Evolutionary conservation across 2,113 vertebrate genomes (phyloP), one percentile per base, ranked within the genome.

Genomic region (Chroicocephalus ridibundus): DNA sequence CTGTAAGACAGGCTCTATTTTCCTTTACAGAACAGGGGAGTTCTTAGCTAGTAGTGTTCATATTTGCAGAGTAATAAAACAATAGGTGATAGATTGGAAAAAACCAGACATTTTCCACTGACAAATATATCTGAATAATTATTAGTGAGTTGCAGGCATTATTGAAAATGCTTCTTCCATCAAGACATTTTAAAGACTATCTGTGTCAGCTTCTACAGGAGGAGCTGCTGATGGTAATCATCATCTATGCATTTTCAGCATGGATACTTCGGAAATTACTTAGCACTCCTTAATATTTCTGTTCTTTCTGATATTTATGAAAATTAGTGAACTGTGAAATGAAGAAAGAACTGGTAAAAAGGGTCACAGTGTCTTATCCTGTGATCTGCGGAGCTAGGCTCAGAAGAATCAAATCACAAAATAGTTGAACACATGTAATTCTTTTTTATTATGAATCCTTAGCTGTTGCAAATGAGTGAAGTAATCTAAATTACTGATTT

Each of bases 311-410:
- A 38, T 93, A 92, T 90, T 91, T 93, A 66, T 81, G 85, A 90
- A 79, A 92, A 95, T 88, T 61, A 60, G 66, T 81, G 75, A 95
- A 85, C 77, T 82, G 54, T 66, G 57, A 96, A 96, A 93, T n/a
- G 16, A 79, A 76, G 74, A 78, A 78, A 87, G 52, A 57, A 72
- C 34, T 79, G 11, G 5, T 61, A 76, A 72, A 88, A 89, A 76
- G 47, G 61, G 74, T 87, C 86, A 71, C 27, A 27, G 18, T 79
- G 44, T 54, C 62, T 88, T 82, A 89, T 93, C 34, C 81, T 72
- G 65, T 79, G 70, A 91, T 87, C 51, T 89, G 18, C 34, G 44
- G 83, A 68, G 64, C 57, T 82, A 36, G 77, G 21, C 40, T 93
- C 27, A 65, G 31, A 82, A 46, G 49, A 90, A 82, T 85, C 70